These are phyloP conservation scores for Invenusta paracnida DNA, from an alignment of 2,888 invertebrate species.

Conservation along the genomic window DNA sequence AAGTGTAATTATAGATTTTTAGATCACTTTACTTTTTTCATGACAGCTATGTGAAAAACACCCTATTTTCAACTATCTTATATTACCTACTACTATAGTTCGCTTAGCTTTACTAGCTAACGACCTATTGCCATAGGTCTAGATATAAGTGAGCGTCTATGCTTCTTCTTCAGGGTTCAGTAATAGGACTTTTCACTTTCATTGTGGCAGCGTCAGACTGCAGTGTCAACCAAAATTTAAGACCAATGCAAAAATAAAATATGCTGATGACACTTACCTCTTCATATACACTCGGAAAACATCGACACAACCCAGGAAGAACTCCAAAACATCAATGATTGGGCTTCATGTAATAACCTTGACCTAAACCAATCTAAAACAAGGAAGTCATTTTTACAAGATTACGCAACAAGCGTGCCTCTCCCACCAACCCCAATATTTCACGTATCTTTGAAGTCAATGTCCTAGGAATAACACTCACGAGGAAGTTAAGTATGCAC, in stretches of 20 bases:
- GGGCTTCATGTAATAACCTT: neutral
- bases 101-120: no score
- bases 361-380: neutral
- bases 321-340: neutral
- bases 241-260: neutral
- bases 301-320: neutral
- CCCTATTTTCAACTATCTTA: no score
- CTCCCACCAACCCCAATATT: neutral
- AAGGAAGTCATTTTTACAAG: constrained; percentile 4
- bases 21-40: no score
- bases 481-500: constrained; percentile 1
- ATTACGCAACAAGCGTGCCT: neutral
- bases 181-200: neutral
- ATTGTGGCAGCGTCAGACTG: neutral
- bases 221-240: neutral
- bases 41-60: no score
- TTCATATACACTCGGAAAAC: neutral
- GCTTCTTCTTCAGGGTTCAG: neutral
- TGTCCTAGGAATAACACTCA: neutral
- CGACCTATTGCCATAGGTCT: no score
- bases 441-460: neutral
- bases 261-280: neutral
- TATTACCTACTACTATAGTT: no score
- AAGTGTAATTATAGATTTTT: no score
- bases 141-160: no score